phyloP scores from a whole-genome alignment of 2,797 vertebrate genomes.

The Pogoniulus pusillus region DNA sequence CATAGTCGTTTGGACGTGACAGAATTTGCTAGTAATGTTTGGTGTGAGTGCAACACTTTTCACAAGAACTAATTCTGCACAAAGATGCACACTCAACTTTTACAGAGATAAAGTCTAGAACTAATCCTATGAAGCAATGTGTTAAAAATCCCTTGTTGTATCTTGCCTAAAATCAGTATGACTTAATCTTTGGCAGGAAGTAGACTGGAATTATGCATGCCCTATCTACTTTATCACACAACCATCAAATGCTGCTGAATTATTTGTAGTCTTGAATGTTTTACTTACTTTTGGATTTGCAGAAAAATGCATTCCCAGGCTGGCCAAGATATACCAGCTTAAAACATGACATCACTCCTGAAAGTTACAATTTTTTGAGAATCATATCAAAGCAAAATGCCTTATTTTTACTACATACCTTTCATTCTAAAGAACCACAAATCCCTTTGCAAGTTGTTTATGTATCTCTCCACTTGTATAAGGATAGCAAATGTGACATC shows the following conservation, averaged over 20 bases:
- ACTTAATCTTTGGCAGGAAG: conserved; percentile 30
- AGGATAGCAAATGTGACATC: background rate
- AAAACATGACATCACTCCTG: background rate
- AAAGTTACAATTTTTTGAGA: background rate
- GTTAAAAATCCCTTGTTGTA: background rate
- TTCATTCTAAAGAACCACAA: background rate
- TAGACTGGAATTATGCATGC: background rate
- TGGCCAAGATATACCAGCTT: conserved; percentile 12
- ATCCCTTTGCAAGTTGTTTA: background rate
- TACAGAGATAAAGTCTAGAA: background rate
- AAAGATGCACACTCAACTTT: background rate
- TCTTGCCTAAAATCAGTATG: background rate
- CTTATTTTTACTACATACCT: background rate
- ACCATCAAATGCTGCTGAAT: background rate
- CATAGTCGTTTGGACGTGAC: background rate
- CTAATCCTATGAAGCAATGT: background rate
- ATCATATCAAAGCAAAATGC: background rate
- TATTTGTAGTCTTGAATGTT: background rate
- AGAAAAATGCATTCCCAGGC: conserved; percentile 9
- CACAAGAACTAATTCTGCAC: background rate
- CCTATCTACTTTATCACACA: background rate
- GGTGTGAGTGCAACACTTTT: rapidly evolving
- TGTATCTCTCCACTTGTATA: background rate
- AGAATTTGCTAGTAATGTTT: background rate
- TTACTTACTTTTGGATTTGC: conserved; percentile 2